Conservation (phyloP, 2,797 vertebrate species). For the Myotis pilosus region DNA sequence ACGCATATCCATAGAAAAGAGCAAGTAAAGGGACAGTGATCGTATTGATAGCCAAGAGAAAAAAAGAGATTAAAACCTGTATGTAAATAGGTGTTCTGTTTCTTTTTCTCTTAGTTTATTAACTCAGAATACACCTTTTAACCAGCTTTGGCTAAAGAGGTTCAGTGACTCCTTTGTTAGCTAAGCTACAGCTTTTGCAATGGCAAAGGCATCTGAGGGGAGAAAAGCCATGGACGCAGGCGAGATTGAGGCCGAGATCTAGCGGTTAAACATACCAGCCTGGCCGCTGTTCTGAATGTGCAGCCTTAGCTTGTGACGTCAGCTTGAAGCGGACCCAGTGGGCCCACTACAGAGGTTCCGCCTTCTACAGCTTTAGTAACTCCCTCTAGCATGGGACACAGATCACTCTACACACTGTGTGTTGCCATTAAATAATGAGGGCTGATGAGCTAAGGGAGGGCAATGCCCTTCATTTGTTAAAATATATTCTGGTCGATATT, state of each 20-base stretch:
- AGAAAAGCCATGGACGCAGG: background rate
- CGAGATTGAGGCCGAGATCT: background rate
- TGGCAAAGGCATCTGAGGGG: background rate
- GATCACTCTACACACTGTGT: background rate
- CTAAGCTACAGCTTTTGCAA: background rate
- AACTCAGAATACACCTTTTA: background rate
- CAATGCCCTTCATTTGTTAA: background rate
- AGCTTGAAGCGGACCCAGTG: background rate
- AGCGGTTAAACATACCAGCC: background rate
- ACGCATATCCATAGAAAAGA: background rate
- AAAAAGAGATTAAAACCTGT: background rate
- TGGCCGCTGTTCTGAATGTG: background rate
- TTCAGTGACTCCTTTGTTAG: background rate
- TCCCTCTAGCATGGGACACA: background rate
- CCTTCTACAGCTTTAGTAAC: background rate
- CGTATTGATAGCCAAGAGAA: background rate
- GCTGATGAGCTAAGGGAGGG: background rate
- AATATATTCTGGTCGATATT: background rate
- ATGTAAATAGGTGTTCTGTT: background rate
- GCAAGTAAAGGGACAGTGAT: background rate
- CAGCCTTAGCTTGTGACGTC: background rate
- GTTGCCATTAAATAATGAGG: background rate
- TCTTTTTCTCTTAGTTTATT: slow-evolving; percentile 16
- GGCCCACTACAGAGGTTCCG: background rate
- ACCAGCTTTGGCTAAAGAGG: background rate